Evolutionary conservation across 2,797 vertebrate species (phyloP).

Genomic region (Pristis pectinata): DNA sequence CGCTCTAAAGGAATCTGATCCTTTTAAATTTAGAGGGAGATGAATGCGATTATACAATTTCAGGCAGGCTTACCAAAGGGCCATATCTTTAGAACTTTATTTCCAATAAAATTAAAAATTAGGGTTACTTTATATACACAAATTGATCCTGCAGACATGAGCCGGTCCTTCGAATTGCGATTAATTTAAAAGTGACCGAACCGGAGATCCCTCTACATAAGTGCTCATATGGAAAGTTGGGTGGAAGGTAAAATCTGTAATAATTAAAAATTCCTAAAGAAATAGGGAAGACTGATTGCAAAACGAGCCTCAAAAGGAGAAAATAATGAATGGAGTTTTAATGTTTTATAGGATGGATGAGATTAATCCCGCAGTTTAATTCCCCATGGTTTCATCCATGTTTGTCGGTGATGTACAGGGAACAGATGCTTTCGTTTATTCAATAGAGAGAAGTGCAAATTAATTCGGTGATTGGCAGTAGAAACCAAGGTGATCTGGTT

Average conservation of each 20-base stretch:
- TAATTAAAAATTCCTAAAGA: background rate
- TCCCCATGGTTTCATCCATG: background rate
- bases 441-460: background rate
- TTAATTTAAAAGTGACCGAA: background rate
- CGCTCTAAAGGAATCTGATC: background rate
- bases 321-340: background rate
- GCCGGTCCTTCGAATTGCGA: background rate
- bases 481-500: constrained; percentile 6
- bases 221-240: background rate
- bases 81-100: background rate
- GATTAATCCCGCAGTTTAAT: background rate
- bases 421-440: background rate
- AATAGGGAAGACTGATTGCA: background rate
- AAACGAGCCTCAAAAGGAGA: background rate
- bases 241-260: background rate
- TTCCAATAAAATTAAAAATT: background rate
- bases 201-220: background rate
- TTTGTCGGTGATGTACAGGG: background rate
- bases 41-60: background rate
- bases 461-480: constrained; percentile 2
- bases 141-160: background rate
- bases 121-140: background rate
- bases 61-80: background rate
- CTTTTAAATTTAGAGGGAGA: background rate
- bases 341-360: background rate